Conservation (phyloP, 2,888 invertebrate species). For the Euplexia lucipara region DNA sequence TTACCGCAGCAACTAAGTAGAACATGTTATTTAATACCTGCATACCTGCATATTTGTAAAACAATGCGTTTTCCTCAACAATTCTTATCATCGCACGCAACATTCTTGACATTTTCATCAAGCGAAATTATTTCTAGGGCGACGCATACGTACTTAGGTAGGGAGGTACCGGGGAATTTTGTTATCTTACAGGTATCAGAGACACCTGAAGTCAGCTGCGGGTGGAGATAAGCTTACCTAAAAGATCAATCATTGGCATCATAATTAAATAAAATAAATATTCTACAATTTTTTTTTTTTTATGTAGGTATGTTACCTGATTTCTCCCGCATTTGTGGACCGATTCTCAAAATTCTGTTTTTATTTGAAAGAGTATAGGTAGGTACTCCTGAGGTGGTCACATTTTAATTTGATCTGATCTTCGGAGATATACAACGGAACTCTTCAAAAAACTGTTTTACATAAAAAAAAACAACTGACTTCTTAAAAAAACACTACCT, state of each 20-base stretch:
- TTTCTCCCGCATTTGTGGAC: too few species aligned
- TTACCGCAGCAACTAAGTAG: slow-evolving; percentile 18
- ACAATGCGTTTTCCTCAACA: slow-evolving; percentile 44
- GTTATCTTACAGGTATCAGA: slow-evolving; percentile 30
- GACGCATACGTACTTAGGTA: slow-evolving; percentile 1
- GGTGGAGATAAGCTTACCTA: slow-evolving; percentile 4
- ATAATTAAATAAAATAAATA: too few species aligned
- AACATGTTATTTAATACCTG: slow-evolving; percentile 49
- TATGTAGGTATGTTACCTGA: too few species aligned
- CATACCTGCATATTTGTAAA: slow-evolving; percentile 33
- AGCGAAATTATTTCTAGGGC: slow-evolving; percentile 47
- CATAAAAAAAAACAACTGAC: too few species aligned
- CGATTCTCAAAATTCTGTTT: too few species aligned
- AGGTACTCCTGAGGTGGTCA: too few species aligned
- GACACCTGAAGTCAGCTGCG: not conserved
- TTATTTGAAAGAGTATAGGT: too few species aligned
- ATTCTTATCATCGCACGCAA: slow-evolving; percentile 40
- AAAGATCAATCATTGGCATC: slow-evolving; percentile 1
- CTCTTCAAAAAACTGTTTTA: too few species aligned
- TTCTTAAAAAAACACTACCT: too few species aligned
- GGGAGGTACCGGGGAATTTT: slow-evolving; percentile 32
- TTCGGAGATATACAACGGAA: too few species aligned
- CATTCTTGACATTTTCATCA: slow-evolving; percentile 32
- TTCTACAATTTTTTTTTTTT: too few species aligned
- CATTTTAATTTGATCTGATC: too few species aligned